phyloP scores from a whole-genome alignment of 2,888 invertebrate species.

The Pegoplata infirma region DNA sequence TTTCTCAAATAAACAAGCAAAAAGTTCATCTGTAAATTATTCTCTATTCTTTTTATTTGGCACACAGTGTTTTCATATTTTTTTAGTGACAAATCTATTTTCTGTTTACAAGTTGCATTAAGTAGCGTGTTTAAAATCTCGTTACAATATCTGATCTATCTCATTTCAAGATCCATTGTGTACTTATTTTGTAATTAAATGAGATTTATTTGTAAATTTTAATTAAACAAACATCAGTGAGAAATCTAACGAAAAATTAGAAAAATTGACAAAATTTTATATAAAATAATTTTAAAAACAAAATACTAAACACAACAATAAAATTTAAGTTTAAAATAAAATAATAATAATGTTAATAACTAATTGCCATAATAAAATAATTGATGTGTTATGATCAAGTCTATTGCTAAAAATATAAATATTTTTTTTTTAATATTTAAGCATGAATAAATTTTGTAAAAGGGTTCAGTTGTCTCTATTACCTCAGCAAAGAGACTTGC shows the following conservation, averaged over 20 bases:
- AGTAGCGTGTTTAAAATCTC: constrained; percentile 40
- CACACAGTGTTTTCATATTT: background rate
- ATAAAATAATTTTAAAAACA: background rate
- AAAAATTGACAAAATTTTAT: background rate
- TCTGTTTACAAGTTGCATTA: background rate
- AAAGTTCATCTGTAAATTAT: too few species aligned
- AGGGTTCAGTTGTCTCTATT: constrained; percentile 55
- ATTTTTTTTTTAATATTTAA: constrained; percentile 50
- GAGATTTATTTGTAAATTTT: constrained; percentile 38
- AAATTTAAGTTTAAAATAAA: constrained; percentile 18
- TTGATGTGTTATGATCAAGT: background rate
- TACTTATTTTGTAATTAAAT: constrained; percentile 41
- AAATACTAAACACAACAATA: background rate
- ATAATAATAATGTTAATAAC: constrained; percentile 27
- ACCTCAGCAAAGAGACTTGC: constrained; percentile 13
- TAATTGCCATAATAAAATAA: constrained; percentile 38
- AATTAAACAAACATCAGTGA: constrained; percentile 52
- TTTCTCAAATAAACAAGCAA: too few species aligned
- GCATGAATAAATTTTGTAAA: constrained; percentile 33
- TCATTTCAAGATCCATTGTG: constrained; percentile 28
- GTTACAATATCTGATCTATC: constrained; percentile 20
- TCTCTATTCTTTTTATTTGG: too few species aligned
- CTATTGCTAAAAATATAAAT: background rate
- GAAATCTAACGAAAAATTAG: constrained; percentile 21
- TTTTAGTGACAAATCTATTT: background rate